phyloP scores from a whole-genome alignment of 2,888 invertebrate species.

The Agriotes lineatus region DNA sequence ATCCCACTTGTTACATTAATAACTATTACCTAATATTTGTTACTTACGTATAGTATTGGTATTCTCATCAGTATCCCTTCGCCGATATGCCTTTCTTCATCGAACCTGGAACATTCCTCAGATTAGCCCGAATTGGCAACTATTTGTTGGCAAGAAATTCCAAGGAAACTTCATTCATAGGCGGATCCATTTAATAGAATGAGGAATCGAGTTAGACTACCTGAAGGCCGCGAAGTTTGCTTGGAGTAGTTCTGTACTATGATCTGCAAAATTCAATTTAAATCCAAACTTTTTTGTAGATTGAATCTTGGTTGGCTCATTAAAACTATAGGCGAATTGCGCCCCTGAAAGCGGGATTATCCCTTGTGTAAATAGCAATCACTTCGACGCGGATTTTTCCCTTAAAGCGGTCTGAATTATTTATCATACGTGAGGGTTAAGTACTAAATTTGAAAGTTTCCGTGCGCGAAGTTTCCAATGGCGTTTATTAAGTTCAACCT shows the following conservation, averaged over 20 bases:
- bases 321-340: background rate
- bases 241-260: too few species aligned
- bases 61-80: background rate
- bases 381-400: background rate
- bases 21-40: too few species aligned
- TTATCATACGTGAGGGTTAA: slow-evolving; percentile 8
- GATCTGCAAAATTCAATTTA: too few species aligned
- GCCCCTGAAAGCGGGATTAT: background rate
- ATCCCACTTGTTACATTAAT: too few species aligned
- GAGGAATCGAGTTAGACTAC: background rate
- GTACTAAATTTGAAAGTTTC: slow-evolving; percentile 10
- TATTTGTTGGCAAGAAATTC: background rate
- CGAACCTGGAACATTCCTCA: background rate
- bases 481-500: slow-evolving; percentile 1
- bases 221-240: background rate
- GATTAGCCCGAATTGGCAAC: background rate
- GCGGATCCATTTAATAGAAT: too few species aligned
- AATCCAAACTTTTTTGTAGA: too few species aligned
- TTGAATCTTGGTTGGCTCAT: background rate
- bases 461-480: background rate
- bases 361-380: slow-evolving; percentile 14
- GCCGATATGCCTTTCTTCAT: too few species aligned
- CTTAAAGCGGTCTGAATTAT: slow-evolving; percentile 14
- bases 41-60: too few species aligned
- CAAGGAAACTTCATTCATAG: too few species aligned